Base-by-base conservation (phyloP, 92 coral and sea anemone genomes). In the Muricea muricata region DNA sequence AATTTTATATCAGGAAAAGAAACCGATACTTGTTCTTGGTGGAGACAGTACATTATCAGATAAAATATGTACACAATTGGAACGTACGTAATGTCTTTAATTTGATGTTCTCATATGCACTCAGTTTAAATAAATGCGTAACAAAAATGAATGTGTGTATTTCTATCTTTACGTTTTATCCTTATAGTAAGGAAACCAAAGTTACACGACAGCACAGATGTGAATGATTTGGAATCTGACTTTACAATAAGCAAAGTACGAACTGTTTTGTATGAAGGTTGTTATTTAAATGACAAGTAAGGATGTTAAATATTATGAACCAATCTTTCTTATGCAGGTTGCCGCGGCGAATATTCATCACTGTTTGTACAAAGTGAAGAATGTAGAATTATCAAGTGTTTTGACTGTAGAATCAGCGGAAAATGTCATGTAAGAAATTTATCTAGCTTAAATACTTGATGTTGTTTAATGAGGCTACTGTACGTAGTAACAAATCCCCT, bases 1-100 rank as follows among this genome's bases (percentile, higher is more conserved):
- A n/a, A n/a, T n/a, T n/a, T n/a, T n/a, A n/a, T n/a, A n/a, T 18
- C 68, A 95, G 98, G 93, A 94, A 30, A 91, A 89, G 24, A 77
- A 57, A 13, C 94, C 91, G 30, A 58, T 95, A 65, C 79, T 91
- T 4, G 88, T 95, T 85, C 83, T 57, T 57, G 98, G 98, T 11
- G 98, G 98, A 17, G 97, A 95, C 25, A 82, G 88, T 50, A 80
- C 90, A 29, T 56, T 84, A 7, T 89, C 94, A 10, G 93, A 91
- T 24, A 84, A 77, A 73, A 81, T 95, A 18, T 41, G 21, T 21
- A 55, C 66, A 6, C 80, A 78, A 61, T 84, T 87, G 65, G 86
- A 82, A 34, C 91, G 98, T 94, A 91, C 85, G 98, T 84, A 46
- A 23, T 1, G 30, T 11, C 34, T 60, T 25, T 29, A 0, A 15